Evolutionary conservation across 2,888 invertebrate species (phyloP), one percentile per base, ranked within the genome.

Genomic region (Pollenia griseotomentosa): DNA sequence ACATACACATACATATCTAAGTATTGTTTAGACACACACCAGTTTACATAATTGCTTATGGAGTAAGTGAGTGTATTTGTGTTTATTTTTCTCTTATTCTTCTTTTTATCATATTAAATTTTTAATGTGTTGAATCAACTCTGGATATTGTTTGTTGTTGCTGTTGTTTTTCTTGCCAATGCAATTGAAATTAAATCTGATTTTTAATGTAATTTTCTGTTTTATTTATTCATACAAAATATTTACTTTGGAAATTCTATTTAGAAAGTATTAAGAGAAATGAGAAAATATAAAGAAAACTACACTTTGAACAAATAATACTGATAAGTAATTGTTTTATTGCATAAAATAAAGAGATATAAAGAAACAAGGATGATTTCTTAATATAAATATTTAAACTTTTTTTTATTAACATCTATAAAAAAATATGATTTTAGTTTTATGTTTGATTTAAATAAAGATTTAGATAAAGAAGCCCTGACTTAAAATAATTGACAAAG

Each of bases 141-240:
- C 33, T 44, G 42, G 57, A 65, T 63, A 48, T 23, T 80, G 11
- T 79, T 71, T 63, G 55, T 40, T 80, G 14, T 79, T 83, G 33
- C 12, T 63, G 46, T 71, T 91, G 91, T 91, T 90, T 89, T 90
- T 89, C 89, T 90, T 90, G 89, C 91, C 73, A 68, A 55, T 73
- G 70, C 77, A 90, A 91, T 92, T 90, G 91, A 92, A 91, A 92
- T 91, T 92, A 92, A 91, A 91, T 92, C 91, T 90, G 91, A 89
- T 88, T 90, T 91, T 91, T 90, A 92, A 92, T 91, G 91, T 91
- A 90, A 92, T 91, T 91, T 91, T 89, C 89, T 89, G 88, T 90
- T 91, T 91, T 90, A 90, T 91, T 91, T 92, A 71, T 86, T 77
- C 46, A 89, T 46, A 42, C 33, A 71, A 77, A 78, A 83, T 83